These are phyloP conservation scores for Gila robusta DNA, from an alignment of 2,797 vertebrate species.

Conservation along the genomic window DNA sequence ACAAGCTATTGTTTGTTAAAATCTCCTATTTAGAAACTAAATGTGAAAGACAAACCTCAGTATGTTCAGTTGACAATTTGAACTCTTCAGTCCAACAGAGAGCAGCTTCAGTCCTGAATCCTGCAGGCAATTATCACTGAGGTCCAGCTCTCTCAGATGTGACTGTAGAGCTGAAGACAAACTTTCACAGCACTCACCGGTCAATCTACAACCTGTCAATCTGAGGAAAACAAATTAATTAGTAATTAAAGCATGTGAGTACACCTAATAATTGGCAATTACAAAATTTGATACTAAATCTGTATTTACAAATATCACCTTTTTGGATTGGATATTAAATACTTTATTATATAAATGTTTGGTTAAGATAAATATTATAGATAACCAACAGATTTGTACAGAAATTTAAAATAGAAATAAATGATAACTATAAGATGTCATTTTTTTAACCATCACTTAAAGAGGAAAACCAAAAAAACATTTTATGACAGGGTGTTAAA, in stretches of 20 bases:
- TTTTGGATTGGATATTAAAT: neutral
- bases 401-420: no score
- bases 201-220: conserved; percentile 1
- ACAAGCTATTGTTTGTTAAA: neutral
- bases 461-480: no score
- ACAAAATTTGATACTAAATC: neutral
- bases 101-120: neutral
- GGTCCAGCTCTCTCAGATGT: neutral
- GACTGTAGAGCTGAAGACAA: neutral
- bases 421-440: no score
- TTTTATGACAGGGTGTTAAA: no score
- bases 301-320: neutral
- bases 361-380: no score
- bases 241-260: neutral
- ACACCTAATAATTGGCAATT: neutral
- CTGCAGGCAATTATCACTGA: neutral
- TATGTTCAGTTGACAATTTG: neutral
- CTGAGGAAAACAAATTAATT: neutral
- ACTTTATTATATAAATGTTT: neutral
- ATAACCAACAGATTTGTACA: no score
- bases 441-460: no score
- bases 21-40: neutral
- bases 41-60: neutral
- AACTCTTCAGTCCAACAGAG: neutral
- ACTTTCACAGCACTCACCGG: neutral